Base-by-base conservation (phyloP, 2,888 invertebrate species). In the Trypoxylon attenuatum region DNA sequence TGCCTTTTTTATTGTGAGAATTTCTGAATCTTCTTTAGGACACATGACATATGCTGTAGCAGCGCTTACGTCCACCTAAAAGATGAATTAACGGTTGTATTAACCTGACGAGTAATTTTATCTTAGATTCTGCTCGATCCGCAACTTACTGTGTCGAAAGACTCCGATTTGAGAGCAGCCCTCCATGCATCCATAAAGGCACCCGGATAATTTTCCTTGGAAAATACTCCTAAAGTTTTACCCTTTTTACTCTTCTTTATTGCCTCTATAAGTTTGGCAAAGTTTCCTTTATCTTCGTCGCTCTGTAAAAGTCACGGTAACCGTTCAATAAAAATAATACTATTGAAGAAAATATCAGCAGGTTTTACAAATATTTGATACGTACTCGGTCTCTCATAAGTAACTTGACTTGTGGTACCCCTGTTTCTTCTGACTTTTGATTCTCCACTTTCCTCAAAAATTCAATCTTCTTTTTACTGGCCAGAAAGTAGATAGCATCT, bases 401-500 rank as follows among this genome's bases (percentile, higher is more conserved):
- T 22, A 98, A 90, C 85, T 95, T 95, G 5, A 98, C 92, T 54
- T 94, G 91, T 6, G 97, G 96, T 33, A 97, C 89, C 71, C 93
- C 93, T 62, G 90, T 91, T 76, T 95, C 95, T 78, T 96, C 96
- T 0, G 71, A 47, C 86, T 94, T 96, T 16, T 91, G 91, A 82
- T 91, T 93, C 86, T 97, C 96, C 41, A 96, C 92, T 86, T 96
- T 95, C 79, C 95, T 92, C 50, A 99, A 89, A 87, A 98, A 99
- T 80, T 99, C 98, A 69, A 98, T 96, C 88, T 99, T 99, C 89
- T 98, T 98, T 88, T 97, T 98, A 84, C 98, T 98, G 0, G 98
- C 96, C 59, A 99, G 89, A 82, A 99, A 96, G 83, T 94, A 93
- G 69, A 98, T 94, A 33, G 92, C 91, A 42, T 94, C 92, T 76